Evolutionary conservation across 2,888 invertebrate species (phyloP), one percentile per base, ranked within the genome.

Genomic region (Dicycla oo): DNA sequence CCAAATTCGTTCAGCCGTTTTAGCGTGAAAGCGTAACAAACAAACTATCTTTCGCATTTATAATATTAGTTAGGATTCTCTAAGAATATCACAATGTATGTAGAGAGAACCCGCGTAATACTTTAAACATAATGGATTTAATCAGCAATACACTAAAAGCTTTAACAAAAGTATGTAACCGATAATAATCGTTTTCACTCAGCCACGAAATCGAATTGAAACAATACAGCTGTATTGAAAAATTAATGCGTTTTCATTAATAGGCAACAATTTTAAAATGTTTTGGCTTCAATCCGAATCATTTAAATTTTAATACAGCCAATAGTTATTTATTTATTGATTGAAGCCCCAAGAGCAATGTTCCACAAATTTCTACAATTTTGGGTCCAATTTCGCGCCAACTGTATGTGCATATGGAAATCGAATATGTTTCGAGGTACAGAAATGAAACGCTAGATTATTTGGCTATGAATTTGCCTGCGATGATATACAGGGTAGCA

Each of bases 291-390:
- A 70, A 53, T 71, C 45, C 11, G 58, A 71, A 60, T 60, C 26
- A 49, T 62, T 80, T 62, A 18, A 65, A 62, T 30, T 75, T 80
- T 66, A 53, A 76, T 65, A 62, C n/a, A 23, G 63, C 38, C 56
- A 66, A 72, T 61, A 57, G 65, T 34, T 66, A 58, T 64, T 73
- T 60, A 67, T 75, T 75, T 74, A 64, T 67, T 66, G 63, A 53
- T 57, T 62, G 40, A 3, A 18, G 20, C 38, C 49, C 53, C 66
- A 20, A 30, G 68, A 63, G 58, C 15, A 72, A 26, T 72, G 61
- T 40, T 53, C 49, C 26, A 63, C 70, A 71, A 82, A 82, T 81
- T 78, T 68, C 68, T 78, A 58, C 78, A 70, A 70, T 78, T 77
- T 62, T 18, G 57, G 64, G 10, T 67, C 3, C 64, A 82, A 73